These are phyloP conservation scores for Chlorops oryzae DNA, from an alignment of 1,140 invertebrate species.

Conservation along the genomic window DNA sequence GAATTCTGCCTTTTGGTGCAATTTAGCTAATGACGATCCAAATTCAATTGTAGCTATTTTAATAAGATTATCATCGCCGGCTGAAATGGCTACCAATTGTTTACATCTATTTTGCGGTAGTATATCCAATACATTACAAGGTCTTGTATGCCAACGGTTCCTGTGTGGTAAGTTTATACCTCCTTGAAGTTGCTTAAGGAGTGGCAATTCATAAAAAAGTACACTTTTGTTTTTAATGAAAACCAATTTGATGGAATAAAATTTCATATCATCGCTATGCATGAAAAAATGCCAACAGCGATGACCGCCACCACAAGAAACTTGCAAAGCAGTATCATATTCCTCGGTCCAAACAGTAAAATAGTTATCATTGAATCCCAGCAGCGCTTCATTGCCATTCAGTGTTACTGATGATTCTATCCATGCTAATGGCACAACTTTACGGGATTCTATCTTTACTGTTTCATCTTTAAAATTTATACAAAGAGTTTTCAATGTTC, in stretches of 20 bases:
- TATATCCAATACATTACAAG: constrained; percentile 30
- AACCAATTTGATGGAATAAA: constrained; percentile 15
- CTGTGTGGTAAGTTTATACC: background rate
- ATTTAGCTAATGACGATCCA: background rate
- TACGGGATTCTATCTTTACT: background rate
- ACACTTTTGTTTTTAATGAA: constrained; percentile 36
- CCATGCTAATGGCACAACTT: constrained; percentile 32
- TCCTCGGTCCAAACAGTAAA: constrained; percentile 33
- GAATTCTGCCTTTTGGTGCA: constrained; percentile 22
- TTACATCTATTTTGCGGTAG: constrained; percentile 1
- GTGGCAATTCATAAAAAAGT: constrained; percentile 11
- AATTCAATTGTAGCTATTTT: constrained; percentile 23
- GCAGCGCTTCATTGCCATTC: constrained; percentile 18
- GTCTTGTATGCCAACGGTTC: constrained; percentile 30
- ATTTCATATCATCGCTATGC: background rate
- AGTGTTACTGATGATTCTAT: constrained; percentile 14
- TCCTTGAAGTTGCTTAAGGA: constrained; percentile 10
- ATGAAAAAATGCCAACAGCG: constrained; percentile 38
- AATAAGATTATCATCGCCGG: constrained; percentile 42
- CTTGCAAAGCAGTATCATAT: constrained; percentile 26
- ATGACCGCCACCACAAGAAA: constrained; percentile 40
- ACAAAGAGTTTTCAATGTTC: constrained; percentile 25
- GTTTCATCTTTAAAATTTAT: background rate
- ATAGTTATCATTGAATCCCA: constrained; percentile 44
- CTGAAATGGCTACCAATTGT: constrained; percentile 19